A percentile compares a stretch with the other conserved stretches of the same genome.
Conservation (phyloP, 2,888 invertebrate genomes). For the Thyatira batis region DNA sequence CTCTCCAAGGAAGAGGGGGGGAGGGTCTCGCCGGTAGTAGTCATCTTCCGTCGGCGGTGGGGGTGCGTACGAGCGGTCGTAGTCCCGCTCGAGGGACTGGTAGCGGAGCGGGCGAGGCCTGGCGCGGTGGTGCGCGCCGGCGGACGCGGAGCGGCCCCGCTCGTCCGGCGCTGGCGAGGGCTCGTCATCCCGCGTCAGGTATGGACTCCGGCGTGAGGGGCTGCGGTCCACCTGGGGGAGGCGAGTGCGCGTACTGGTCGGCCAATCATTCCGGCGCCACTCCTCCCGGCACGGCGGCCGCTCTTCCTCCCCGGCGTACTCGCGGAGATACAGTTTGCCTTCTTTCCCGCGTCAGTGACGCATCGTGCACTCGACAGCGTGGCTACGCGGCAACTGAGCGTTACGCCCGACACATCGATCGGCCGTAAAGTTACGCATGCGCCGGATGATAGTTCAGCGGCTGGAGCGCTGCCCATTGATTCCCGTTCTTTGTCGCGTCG, state of each 20-base stretch:
- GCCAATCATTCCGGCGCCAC: slow-evolving; percentile 79
- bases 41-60: slow-evolving; percentile 89
- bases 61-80: slow-evolving; percentile 94
- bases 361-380: slow-evolving; percentile 71
- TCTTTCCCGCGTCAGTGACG: slow-evolving; percentile 76
- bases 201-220: slow-evolving; percentile 91
- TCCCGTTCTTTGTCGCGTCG: slow-evolving; percentile 27
- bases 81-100: slow-evolving; percentile 90
- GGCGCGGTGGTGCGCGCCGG: slow-evolving; percentile 88
- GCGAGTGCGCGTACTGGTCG: slow-evolving; percentile 81
- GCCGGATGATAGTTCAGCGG: slow-evolving; percentile 44
- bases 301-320: slow-evolving; percentile 81
- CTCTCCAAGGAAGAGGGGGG: slow-evolving; percentile 89
- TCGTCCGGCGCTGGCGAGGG: slow-evolving; percentile 91
- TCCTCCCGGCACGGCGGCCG: slow-evolving; percentile 78
- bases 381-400: slow-evolving; percentile 78
- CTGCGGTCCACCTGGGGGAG: slow-evolving; percentile 95
- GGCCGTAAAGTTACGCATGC: slow-evolving; percentile 52
- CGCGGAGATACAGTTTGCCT: slow-evolving; percentile 81
- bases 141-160: slow-evolving; percentile 88
- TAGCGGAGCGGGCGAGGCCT: slow-evolving; percentile 89
- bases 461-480: slow-evolving; percentile 57
- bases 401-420: slow-evolving; percentile 67
- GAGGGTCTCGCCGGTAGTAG: slow-evolving; percentile 81
- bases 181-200: slow-evolving; percentile 90